Base-by-base conservation (phyloP, 2,113 vertebrate genomes). In the Oostethus manadensis region DNA sequence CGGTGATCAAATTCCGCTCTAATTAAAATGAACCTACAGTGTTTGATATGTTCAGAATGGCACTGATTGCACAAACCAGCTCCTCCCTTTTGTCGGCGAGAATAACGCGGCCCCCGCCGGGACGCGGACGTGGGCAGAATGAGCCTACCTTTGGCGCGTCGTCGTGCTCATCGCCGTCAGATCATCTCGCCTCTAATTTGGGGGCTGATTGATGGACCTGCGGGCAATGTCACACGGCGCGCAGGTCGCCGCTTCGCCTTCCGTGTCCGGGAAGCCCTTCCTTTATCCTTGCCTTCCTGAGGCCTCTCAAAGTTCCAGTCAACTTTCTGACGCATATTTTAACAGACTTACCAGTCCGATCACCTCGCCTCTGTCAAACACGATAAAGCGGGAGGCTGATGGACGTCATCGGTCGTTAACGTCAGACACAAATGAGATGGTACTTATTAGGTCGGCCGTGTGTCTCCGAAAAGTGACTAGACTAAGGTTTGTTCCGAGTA, bases 11-110 rank as follows among this genome's bases (percentile, higher is more conserved):
- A 88, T 83, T 81, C 68, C 68, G 61, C 74, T 69, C 88, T 89
- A 88, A 90, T 89, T 89, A 88, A 89, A 89, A 85, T 62, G 76
- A 89, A 88, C 82, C 70, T 72, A 58, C 51, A 54, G 79, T 85
- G 81, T 82, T 91, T 89, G 88, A 88, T 87, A 89, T 90, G 88
- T 84, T 77, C 81, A 46, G 80, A 86, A 65, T 50, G 71, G 20
- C 3, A 59, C 70, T 33, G 76, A 78, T 78, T 71, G 79, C 81
- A 87, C 83, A 84, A 83, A 81, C 78, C 68, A 8, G 62, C 78
- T 67, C 71, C 76, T 78, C 83, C 82, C 82, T 85, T n/a, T 88
- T 84, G 84, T 88, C 79, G 72, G 73, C 47, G 71, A 18, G 57
- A 77, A 88, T 77, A 84, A 86, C 73, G 70, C 56, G 1, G 47